These are phyloP conservation scores for Macropis europaea DNA, from an alignment of 2,888 invertebrate species.

Conservation along the genomic window DNA sequence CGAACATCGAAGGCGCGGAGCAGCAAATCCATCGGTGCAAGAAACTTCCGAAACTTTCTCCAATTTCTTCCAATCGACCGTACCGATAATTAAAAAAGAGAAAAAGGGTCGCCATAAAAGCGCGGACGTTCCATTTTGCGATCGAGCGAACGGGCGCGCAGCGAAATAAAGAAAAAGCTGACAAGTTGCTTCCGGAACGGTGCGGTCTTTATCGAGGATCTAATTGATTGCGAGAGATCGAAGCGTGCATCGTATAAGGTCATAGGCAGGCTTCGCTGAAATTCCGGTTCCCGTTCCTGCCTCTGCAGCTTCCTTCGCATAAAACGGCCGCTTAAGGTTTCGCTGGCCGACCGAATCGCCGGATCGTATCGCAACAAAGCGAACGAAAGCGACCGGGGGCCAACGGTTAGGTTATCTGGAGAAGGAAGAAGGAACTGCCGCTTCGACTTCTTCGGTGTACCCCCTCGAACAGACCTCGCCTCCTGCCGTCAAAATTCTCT, in stretches of 20 bases:
- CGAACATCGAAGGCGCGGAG: too few relatives aligned
- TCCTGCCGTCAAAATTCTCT: neutral
- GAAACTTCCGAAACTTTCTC: too few relatives aligned
- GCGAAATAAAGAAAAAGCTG: conserved; percentile 39
- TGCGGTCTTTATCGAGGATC: conserved; percentile 47
- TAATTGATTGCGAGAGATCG: conserved; percentile 48
- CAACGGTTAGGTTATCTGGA: conserved; percentile 48
- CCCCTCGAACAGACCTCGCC: neutral
- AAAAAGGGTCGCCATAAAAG: too few relatives aligned
- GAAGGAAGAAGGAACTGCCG: conserved; percentile 34
- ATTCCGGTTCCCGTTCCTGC: conserved; percentile 39
- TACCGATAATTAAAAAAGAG: neutral
- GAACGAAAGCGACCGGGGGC: conserved; percentile 31
- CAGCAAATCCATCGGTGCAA: too few relatives aligned
- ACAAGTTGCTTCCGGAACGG: conserved; percentile 49
- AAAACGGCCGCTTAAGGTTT: conserved; percentile 45
- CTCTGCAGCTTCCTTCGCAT: conserved; percentile 36
- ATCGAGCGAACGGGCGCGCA: neutral
- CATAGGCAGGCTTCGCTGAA: conserved; percentile 29
- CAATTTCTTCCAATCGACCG: too few relatives aligned
- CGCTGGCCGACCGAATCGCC: conserved; percentile 39
- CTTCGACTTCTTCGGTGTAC: too few relatives aligned
- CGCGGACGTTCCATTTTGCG: too few relatives aligned
- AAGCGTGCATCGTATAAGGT: conserved; percentile 39
- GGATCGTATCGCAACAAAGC: conserved; percentile 53